Evolutionary conservation across 2,797 vertebrate species (phyloP), one percentile per base, ranked within the genome.

Genomic region (Fringilla coelebs): DNA sequence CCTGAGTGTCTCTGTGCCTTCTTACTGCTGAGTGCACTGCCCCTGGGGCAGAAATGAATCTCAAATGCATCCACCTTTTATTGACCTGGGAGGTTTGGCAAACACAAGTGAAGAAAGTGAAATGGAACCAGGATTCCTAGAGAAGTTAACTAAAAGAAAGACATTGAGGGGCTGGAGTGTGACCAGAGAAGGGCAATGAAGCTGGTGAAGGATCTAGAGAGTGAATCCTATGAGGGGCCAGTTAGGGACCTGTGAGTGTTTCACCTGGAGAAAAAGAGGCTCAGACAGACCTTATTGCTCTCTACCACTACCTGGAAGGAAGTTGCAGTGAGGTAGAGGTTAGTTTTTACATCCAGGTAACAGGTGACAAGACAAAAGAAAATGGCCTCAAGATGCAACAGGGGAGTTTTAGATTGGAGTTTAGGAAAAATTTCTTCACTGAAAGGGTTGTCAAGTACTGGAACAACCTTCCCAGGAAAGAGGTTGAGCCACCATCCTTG

Each of bases 261-360:
- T 16, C 52, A 18, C 7, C 22, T 52, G 72, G 48, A 82, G 57
- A 70, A 60, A 8, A 82, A 34, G 22, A 66, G 17, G 34, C 52
- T 71, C 9, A 40, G 34, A 32, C 34, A 25, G 17, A 67, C 65
- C 29, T 67, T 9, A 55, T 0, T 0, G 2, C n/a, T 61, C 36
- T 29, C 36, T 65, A 43, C 17, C 36, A 10, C 29, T 49, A 11
- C 13, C 36, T 73, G 40, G 87, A 76, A 72, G 34, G 55, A 49
- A 34, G 17, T 0, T 80, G 70, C 2, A 4, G 49, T 1, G 14
- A 87, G 40, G 19, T 19, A 28, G 9, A 10, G 3, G 13, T 38
- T 6, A 2, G 24, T 41, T 51, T 51, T 25, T 78, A 55, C 16
- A 55, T 4, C 24, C 31, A 55, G 7, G 26, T 61, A 31, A 57